Conservation (phyloP, 2,113 vertebrate species). For the Actenoides lindsayi region DNA sequence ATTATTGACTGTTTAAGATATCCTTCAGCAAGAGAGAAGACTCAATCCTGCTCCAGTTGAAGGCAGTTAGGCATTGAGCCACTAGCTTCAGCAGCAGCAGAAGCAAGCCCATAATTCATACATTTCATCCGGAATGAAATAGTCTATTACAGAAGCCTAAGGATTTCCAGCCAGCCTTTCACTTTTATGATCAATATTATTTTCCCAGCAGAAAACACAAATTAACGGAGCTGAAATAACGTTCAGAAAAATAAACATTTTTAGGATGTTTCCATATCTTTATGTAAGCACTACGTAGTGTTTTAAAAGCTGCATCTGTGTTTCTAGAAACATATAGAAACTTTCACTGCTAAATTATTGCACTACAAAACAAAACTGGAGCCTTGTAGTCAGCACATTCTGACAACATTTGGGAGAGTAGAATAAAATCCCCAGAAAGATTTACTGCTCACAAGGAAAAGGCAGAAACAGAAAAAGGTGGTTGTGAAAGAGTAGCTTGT, state of each 20-base stretch:
- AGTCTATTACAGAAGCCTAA: neutral
- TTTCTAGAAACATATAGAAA: neutral
- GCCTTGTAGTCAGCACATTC: neutral
- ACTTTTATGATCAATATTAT: slow-evolving; percentile 18
- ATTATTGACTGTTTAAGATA: slow-evolving; percentile 32
- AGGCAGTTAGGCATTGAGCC: slow-evolving; percentile 26
- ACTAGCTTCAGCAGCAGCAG: neutral
- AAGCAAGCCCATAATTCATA: slow-evolving; percentile 22
- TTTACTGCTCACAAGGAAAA: neutral
- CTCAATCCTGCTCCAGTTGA: neutral
- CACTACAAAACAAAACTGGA: neutral
- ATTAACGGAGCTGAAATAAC: neutral
- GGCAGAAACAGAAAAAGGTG: neutral
- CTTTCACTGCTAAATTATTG: neutral
- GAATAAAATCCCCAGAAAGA: neutral
- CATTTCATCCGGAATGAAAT: slow-evolving; percentile 12
- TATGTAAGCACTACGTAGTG: neutral
- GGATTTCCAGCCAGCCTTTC: neutral
- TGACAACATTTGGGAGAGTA: neutral
- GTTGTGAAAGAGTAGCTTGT: neutral
- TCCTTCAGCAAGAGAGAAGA: neutral
- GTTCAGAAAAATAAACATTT: neutral
- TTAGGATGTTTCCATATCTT: neutral
- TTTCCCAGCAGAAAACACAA: neutral
- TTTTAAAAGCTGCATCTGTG: slow-evolving; percentile 14